Evolutionary conservation across 2,113 vertebrate species (phyloP).

Genomic region (Cairina moschata): DNA sequence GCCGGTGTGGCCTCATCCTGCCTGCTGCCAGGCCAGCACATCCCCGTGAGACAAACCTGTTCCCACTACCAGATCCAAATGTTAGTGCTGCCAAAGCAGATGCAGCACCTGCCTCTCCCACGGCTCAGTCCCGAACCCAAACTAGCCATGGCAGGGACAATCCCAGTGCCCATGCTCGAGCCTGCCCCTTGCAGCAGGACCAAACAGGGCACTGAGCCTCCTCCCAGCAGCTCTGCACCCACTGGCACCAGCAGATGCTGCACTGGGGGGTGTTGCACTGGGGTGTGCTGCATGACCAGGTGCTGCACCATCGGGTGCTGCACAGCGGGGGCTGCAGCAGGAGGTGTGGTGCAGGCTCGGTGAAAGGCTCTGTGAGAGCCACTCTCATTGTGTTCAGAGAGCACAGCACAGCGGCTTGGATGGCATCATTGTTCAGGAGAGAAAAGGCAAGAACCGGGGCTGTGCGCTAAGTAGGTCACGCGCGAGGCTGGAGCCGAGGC

Average conservation of each 20-base stretch:
- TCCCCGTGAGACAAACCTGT: background rate
- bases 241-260: background rate
- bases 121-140: background rate
- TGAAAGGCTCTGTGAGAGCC: background rate
- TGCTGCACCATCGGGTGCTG: background rate
- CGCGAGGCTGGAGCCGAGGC: slow-evolving; percentile 23
- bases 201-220: background rate
- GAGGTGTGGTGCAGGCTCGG: accelerated
- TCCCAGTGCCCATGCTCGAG: too few relatives aligned
- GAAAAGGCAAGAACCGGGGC: slow-evolving; percentile 34
- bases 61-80: accelerated
- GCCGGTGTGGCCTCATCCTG: background rate
- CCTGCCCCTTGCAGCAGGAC: background rate
- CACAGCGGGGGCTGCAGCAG: accelerated
- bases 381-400: background rate
- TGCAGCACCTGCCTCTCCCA: background rate
- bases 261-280: too few relatives aligned
- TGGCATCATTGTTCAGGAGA: background rate
- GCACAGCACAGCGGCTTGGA: background rate
- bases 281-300: background rate
- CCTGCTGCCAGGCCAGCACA: accelerated
- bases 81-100: accelerated
- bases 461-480: slow-evolving; percentile 54
- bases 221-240: background rate
- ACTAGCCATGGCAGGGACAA: accelerated